Conservation (phyloP, 2,888 invertebrate species). For the Junonia oenone region DNA sequence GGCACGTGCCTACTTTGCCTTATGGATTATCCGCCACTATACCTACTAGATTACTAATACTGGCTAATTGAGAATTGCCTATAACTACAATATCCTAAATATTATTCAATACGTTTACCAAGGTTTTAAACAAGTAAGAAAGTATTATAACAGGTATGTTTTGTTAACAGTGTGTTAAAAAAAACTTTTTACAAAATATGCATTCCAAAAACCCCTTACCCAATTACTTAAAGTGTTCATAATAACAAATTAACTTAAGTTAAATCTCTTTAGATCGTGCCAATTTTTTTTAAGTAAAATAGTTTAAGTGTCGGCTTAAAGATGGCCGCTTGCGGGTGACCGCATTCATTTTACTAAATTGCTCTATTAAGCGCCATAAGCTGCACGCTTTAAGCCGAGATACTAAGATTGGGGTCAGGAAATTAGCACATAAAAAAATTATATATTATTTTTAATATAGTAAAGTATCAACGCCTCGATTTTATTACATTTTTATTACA, state of each 20-base stretch:
- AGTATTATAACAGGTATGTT: not conserved
- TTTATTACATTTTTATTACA: not conserved
- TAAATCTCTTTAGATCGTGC: slow-evolving; percentile 4
- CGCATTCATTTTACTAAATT: slow-evolving; percentile 60
- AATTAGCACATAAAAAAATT: slow-evolving; percentile 22
- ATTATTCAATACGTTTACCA: too few relatives aligned
- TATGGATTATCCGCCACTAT: too few relatives aligned
- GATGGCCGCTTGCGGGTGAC: slow-evolving; percentile 33
- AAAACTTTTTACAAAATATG: too few relatives aligned
- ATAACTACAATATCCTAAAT: too few relatives aligned
- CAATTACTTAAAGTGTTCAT: not conserved
- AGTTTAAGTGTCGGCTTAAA: slow-evolving; percentile 25
- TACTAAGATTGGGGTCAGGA: slow-evolving; percentile 30
- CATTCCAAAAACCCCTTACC: not conserved
- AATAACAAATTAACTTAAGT: not conserved
- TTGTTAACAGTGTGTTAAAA: too few relatives aligned
- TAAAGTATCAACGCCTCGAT: not conserved
- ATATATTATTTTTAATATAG: slow-evolving; percentile 20
- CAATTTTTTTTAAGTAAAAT: slow-evolving; percentile 16
- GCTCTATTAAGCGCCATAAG: slow-evolving; percentile 57
- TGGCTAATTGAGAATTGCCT: too few relatives aligned
- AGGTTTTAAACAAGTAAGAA: too few relatives aligned
- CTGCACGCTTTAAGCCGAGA: slow-evolving; percentile 36
- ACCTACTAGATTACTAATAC: too few relatives aligned
- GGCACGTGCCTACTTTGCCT: too few relatives aligned